Evolutionary conservation across 2,113 vertebrate species (phyloP), one percentile per base, ranked within the genome.

Genomic region (Thunnus maccoyii): DNA sequence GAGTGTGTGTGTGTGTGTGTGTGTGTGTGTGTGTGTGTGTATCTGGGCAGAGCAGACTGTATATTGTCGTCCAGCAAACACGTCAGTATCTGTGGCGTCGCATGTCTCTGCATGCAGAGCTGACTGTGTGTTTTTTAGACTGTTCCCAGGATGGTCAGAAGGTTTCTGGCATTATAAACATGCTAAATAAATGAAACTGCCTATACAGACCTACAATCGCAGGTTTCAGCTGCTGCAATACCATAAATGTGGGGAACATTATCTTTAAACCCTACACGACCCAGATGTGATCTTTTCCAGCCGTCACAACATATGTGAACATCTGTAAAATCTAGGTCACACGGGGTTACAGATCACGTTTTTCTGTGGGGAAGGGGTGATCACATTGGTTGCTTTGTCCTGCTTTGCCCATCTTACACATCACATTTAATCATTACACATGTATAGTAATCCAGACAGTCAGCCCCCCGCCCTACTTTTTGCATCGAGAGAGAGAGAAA

Each of bases 271-370:
- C 46, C 77, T 3, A 5, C 11, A 7, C 72, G 77, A 85, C 81
- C 77, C 82, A 80, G 73, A 84, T 90, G 72, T 44, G 60, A 67
- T 64, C 18, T 47, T 18, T 22, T 8, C 32, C 62, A 27, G 65
- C 70, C 3, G 0, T 61, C 76, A 71, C 52, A 62, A 71, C 71
- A 76, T 68, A 77, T 10, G 52, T 66, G 50, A 81, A 78, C 84
- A 86, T 85, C 88, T 88, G 79, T 82, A 48, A 64, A 87, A 91
- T 90, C n/a, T 86, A 71, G 91, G 87, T 86, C 88, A 65, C 36
- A 3, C 46, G 12, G 65, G 63, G 76, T 85, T 54, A 83, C 32
- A 68, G 58, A 83, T 88, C 48, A 62, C 66, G 48, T 52, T 74
- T 79, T 64, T 32, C 57, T 52, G 36, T 30, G 1, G 20, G 36